These are phyloP conservation scores for Nasonia oneida DNA, from an alignment of 2,888 invertebrate genomes.

Conservation along the genomic window DNA sequence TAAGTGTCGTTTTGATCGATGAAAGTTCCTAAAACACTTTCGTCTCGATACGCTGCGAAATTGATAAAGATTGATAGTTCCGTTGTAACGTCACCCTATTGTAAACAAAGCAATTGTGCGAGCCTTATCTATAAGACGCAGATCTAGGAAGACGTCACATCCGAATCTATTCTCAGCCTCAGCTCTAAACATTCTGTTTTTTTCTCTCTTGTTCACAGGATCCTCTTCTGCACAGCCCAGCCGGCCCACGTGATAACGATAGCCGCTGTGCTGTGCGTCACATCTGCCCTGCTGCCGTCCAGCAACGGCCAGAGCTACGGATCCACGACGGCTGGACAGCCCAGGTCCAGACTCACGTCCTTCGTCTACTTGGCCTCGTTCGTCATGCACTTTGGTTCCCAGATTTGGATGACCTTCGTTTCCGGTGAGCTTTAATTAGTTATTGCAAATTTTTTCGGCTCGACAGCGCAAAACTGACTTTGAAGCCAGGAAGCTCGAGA, in stretches of 20 bases:
- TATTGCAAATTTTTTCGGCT: too few species aligned
- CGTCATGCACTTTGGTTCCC: conserved; percentile 91
- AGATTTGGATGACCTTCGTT: conserved; percentile 96
- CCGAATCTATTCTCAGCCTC: neutral
- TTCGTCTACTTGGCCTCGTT: conserved; percentile 89
- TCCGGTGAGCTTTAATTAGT: conserved; percentile 83
- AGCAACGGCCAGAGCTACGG: neutral
- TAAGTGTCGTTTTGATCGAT: too few species aligned
- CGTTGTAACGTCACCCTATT: too few species aligned
- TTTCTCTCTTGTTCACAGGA: conserved; percentile 80
- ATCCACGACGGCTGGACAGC: conserved; percentile 25
- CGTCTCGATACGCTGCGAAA: too few species aligned
- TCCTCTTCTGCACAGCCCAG: conserved; percentile 87
- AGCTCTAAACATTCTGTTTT: neutral
- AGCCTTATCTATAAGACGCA: too few species aligned
- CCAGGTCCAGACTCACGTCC: conserved; percentile 76
- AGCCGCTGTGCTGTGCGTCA: conserved; percentile 81
- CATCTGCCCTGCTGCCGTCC: conserved; percentile 72
- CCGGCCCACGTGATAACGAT: conserved; percentile 89
- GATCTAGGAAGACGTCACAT: too few species aligned
- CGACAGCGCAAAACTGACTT: too few species aligned
- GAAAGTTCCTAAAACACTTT: too few species aligned
- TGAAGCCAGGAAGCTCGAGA: too few species aligned
- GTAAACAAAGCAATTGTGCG: too few species aligned
- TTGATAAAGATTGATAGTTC: too few species aligned